A percentile compares a stretch with the other conserved stretches of the same genome.
Evolutionary conservation across 2,888 invertebrate species (phyloP).

Genomic region (Oligia fasciuncula): DNA sequence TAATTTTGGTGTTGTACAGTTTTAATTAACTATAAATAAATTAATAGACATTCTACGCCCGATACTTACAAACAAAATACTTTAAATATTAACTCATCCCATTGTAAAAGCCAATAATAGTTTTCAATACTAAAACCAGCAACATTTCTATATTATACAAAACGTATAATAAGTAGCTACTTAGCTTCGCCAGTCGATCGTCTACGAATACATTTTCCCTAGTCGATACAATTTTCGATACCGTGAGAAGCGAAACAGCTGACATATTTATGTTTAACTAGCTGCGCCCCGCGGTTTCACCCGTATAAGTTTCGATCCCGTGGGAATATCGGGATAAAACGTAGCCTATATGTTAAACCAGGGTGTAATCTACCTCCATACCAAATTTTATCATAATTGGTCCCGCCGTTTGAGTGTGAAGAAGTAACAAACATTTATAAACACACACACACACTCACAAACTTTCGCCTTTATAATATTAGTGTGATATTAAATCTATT

Average conservation of each 20-base stretch:
- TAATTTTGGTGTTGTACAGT: not conserved
- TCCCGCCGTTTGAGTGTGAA: no score
- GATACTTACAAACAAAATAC: not conserved
- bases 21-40: not conserved
- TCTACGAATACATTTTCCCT: conserved; percentile 27
- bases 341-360: no score
- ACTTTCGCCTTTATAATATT: no score
- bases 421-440: no score
- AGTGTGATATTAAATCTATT: not conserved
- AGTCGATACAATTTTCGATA: conserved; percentile 25
- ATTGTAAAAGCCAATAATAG: not conserved
- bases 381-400: no score
- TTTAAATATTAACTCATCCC: not conserved
- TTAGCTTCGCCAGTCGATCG: conserved; percentile 10
- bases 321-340: no score
- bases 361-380: no score
- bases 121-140: not conserved
- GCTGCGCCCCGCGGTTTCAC: no score
- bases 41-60: not conserved
- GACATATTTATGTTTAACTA: not conserved
- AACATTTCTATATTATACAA: not conserved
- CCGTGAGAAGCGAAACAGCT: conserved; percentile 42
- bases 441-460: no score
- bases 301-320: no score
- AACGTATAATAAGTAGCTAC: conserved; percentile 5